These are phyloP conservation scores for Ptiloglossa arizonensis DNA, from an alignment of 1,140 invertebrate genomes.

Conservation along the genomic window DNA sequence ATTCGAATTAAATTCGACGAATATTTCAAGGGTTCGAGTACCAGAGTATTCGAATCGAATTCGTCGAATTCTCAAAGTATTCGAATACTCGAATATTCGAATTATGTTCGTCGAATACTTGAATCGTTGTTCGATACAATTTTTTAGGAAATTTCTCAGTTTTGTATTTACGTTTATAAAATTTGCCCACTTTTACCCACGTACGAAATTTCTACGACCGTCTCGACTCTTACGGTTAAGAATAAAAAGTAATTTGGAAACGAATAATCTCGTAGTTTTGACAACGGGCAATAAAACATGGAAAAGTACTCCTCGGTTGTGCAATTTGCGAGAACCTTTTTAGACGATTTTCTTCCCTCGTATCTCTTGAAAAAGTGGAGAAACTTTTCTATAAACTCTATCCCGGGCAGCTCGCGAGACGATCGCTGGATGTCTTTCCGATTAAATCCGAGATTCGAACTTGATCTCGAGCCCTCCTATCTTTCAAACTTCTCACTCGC, in stretches of 20 bases:
- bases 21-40: too few relatives aligned
- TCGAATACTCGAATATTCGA: too few relatives aligned
- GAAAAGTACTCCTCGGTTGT: background rate
- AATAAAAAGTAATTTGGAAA: background rate
- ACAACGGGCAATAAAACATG: background rate
- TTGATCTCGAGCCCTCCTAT: background rate
- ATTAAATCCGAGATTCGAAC: background rate
- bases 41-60: too few relatives aligned
- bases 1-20: too few relatives aligned
- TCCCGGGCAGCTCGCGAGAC: background rate
- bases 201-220: background rate
- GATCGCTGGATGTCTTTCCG: background rate
- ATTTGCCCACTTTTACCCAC: too few relatives aligned
- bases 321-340: background rate
- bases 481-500: background rate
- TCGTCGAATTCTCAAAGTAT: too few relatives aligned
- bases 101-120: too few relatives aligned
- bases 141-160: too few relatives aligned
- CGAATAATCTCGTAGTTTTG: background rate
- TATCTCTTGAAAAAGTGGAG: background rate
- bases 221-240: background rate
- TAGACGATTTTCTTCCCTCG: background rate
- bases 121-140: too few relatives aligned
- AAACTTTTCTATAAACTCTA: conserved; percentile 12
- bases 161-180: too few relatives aligned